Conservation (phyloP, 2,113 vertebrate species). For the Rhabdornis inornatus region DNA sequence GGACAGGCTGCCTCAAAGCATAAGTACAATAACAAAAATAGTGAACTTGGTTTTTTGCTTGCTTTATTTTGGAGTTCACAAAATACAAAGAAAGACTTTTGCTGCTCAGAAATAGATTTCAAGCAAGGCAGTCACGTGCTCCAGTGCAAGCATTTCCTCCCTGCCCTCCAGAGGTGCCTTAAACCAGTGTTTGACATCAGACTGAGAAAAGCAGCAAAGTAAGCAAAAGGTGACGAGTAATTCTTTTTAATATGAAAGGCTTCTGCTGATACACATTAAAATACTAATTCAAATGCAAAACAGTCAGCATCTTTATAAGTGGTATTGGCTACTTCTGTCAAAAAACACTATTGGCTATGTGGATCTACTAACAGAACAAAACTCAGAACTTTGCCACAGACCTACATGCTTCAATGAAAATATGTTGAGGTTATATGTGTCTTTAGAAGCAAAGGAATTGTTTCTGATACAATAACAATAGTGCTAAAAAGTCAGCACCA, state of each 20-base stretch:
- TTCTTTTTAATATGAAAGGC: constrained; percentile 10
- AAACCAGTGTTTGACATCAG: neutral
- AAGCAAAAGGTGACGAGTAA: constrained; percentile 28
- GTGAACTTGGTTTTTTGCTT: neutral
- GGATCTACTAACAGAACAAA: neutral
- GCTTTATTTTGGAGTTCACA: neutral
- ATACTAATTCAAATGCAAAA: neutral
- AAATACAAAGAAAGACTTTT: neutral
- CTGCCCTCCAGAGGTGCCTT: neutral
- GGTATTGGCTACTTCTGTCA: neutral
- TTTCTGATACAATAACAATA: neutral
- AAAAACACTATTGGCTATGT: accelerated
- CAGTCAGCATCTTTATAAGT: neutral
- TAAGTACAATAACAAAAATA: neutral
- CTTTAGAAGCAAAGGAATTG: neutral
- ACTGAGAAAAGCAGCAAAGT: neutral
- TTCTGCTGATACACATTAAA: neutral
- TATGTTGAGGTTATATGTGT: neutral
- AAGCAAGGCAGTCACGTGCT: neutral
- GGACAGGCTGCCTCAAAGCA: neutral
- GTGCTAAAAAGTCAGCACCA: neutral
- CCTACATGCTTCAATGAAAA: neutral
- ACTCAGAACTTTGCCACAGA: neutral
- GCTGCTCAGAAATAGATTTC: neutral
- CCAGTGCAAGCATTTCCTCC: neutral